phyloP scores from a whole-genome alignment of 2,888 invertebrate genomes.

The Dasypolia templi region DNA sequence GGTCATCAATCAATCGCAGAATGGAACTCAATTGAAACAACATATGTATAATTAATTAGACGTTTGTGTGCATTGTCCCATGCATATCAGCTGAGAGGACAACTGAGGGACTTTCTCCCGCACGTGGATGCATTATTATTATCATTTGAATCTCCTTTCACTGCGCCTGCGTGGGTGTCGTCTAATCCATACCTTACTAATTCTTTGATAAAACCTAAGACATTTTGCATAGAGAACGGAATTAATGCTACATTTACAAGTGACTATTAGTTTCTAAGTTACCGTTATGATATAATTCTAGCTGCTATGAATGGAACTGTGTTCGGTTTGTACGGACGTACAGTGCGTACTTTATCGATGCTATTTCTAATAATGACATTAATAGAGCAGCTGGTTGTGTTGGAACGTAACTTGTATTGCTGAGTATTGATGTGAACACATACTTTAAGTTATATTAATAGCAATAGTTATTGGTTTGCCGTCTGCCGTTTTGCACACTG shows the following conservation, averaged over 20 bases:
- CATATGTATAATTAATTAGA: conserved; percentile 47
- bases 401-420: conserved; percentile 34
- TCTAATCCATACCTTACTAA: conserved; percentile 64
- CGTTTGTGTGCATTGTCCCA: conserved; percentile 47
- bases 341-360: conserved; percentile 48
- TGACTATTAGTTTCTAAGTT: conserved; percentile 41
- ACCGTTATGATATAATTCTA: conserved; percentile 55
- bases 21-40: conserved; percentile 46
- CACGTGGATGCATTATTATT: conserved; percentile 52
- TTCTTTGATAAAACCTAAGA: conserved; percentile 54
- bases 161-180: conserved; percentile 64
- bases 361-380: conserved; percentile 64
- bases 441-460: conserved; percentile 55
- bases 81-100: conserved; percentile 43
- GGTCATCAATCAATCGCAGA: conserved; percentile 47
- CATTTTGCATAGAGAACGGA: conserved; percentile 57
- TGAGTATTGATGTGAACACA: conserved; percentile 48
- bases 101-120: no score
- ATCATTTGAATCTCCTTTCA: conserved; percentile 50
- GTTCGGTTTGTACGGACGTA: conserved; percentile 31
- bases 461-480: conserved; percentile 30
- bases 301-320: conserved; percentile 52
- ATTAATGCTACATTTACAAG: conserved; percentile 56
- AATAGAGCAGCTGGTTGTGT: conserved; percentile 41
- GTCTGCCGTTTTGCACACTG: conserved; percentile 24